Conservation (phyloP, 2,888 invertebrate genomes). For the Archips xylosteana region DNA sequence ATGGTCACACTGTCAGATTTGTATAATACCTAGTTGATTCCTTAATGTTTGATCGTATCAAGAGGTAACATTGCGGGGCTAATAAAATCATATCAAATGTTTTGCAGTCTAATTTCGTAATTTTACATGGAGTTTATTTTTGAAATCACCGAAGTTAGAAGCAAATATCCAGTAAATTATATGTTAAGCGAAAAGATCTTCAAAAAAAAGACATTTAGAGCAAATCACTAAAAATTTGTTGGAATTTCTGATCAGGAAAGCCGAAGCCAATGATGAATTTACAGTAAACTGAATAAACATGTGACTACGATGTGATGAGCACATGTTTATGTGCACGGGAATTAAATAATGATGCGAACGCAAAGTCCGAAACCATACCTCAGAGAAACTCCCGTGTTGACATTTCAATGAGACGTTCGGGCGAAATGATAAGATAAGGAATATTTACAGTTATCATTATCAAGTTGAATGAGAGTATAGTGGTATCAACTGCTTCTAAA, state of each 20-base stretch:
- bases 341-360: conserved; percentile 21
- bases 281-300: not conserved
- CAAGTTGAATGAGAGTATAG: conserved; percentile 43
- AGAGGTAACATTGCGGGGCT: not conserved
- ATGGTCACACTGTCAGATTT: not conserved
- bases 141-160: not conserved
- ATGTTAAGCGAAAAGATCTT: not conserved
- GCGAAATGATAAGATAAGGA: conserved; percentile 54
- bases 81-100: not conserved
- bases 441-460: conserved; percentile 43
- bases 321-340: conserved; percentile 20
- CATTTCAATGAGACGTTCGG: conserved; percentile 51
- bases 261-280: not conserved
- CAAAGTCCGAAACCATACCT: conserved; percentile 48
- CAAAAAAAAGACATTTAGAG: no score
- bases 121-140: no score
- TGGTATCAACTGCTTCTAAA: not conserved
- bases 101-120: not conserved
- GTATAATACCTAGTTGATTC: not conserved
- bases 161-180: not conserved
- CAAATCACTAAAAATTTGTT: not conserved
- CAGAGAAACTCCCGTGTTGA: conserved; percentile 56
- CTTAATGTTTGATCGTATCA: not conserved
- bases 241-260: not conserved
- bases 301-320: not conserved